phyloP scores from a whole-genome alignment of 1,140 invertebrate species.

The Rhynchophorus ferrugineus region DNA sequence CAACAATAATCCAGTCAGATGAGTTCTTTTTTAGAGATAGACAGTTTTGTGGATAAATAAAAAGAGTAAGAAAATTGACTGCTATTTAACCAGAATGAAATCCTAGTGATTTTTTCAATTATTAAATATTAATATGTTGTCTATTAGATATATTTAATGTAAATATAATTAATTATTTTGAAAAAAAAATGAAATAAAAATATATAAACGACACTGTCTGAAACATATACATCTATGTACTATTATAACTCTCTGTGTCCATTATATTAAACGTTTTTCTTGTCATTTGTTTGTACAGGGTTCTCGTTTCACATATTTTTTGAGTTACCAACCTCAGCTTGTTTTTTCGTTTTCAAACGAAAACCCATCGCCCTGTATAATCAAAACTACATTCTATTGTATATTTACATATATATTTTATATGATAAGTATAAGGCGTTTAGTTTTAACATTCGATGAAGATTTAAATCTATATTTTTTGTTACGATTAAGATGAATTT shows the following conservation, averaged over 20 bases:
- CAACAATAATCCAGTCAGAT: no score
- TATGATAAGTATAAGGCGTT: conserved; percentile 6
- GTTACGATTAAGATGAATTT: not conserved
- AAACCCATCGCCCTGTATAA: not conserved
- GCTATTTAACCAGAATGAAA: conserved; percentile 14
- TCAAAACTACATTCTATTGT: conserved; percentile 6
- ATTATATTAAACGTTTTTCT: conserved; percentile 9
- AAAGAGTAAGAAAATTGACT: conserved; percentile 13
- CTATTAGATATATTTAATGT: conserved; percentile 29
- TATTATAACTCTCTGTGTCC: conserved; percentile 13
- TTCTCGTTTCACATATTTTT: conserved; percentile 1
- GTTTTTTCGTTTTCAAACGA: not conserved
- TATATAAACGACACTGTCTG: not conserved
- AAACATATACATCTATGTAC: conserved; percentile 9
- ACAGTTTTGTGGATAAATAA: no score
- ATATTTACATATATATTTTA: conserved; percentile 20
- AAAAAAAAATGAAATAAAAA: conserved; percentile 5
- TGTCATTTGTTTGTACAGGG: conserved; percentile 1
- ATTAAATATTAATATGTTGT: conserved; percentile 24
- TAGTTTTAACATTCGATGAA: not conserved
- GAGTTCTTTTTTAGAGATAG: no score
- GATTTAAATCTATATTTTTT: not conserved
- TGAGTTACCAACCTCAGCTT: not conserved
- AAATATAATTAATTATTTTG: conserved; percentile 25
- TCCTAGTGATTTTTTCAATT: conserved; percentile 18